Evolutionary conservation across 2,888 invertebrate genomes (phyloP).

Genomic region (Pachliopta kotzebuea): DNA sequence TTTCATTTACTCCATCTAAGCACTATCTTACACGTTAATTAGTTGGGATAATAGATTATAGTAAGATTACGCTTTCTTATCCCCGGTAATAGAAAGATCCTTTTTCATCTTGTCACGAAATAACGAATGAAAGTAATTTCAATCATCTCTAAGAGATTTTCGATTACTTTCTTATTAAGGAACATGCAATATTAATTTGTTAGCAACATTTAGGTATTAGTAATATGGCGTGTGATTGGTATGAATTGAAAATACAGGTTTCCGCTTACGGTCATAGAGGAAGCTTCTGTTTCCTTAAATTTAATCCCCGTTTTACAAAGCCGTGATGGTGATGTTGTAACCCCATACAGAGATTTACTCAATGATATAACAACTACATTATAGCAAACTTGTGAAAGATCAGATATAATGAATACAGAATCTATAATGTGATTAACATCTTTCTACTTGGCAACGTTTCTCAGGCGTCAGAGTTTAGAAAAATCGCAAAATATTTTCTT

Average conservation of each 20-base stretch:
- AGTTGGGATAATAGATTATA: not conserved
- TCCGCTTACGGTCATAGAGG: too few relatives aligned
- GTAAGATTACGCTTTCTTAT: slow-evolving; percentile 2
- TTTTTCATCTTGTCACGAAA: slow-evolving; percentile 2
- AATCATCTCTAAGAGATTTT: slow-evolving; percentile 3
- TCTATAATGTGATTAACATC: not conserved
- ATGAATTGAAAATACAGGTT: too few relatives aligned
- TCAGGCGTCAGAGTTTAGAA: not conserved
- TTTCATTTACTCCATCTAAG: not conserved
- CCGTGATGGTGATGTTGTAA: too few relatives aligned
- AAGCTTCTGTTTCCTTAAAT: too few relatives aligned
- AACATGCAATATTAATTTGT: not conserved
- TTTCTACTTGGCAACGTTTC: not conserved
- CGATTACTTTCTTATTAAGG: slow-evolving; percentile 5
- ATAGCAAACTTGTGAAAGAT: too few relatives aligned
- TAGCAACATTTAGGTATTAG: not conserved
- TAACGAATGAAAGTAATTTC: slow-evolving; percentile 7
- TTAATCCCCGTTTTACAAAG: too few relatives aligned
- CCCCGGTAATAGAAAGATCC: slow-evolving; percentile 2
- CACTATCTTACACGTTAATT: not conserved
- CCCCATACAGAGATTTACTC: too few relatives aligned
- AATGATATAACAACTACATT: too few relatives aligned
- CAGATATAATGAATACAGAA: not conserved
- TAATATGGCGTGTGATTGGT: too few relatives aligned
- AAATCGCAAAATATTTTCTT: too few relatives aligned